Evolutionary conservation across 2,888 invertebrate species (phyloP).

Genomic region (Lasioglossum lativentre): DNA sequence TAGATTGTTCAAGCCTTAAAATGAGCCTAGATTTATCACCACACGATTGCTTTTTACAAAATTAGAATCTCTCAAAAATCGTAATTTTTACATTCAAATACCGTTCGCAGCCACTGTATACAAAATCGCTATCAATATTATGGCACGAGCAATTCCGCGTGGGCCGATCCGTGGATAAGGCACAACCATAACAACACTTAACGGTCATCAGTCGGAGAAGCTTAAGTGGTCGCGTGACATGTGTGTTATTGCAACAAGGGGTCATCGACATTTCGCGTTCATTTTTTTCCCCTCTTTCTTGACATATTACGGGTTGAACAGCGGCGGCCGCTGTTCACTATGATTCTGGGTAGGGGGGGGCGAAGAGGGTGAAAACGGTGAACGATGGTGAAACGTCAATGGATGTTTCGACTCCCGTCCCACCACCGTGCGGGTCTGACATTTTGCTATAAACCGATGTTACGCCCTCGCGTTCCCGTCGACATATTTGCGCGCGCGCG

Average conservation of each 20-base stretch:
- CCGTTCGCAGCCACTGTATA: background rate
- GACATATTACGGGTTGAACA: conserved; percentile 12
- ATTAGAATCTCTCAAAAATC: background rate
- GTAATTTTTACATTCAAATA: background rate
- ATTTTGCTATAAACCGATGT: conserved; percentile 15
- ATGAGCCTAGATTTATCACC: background rate
- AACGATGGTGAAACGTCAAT: conserved; percentile 14
- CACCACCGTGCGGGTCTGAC: background rate
- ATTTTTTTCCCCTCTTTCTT: conserved; percentile 12
- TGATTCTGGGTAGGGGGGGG: background rate
- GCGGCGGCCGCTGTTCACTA: background rate
- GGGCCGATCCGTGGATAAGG: background rate
- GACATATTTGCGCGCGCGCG: too few species aligned
- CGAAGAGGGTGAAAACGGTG: background rate
- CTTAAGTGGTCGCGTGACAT: conserved; percentile 15
- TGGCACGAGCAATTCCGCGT: background rate
- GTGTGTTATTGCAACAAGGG: conserved; percentile 18
- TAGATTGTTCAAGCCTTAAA: too few species aligned
- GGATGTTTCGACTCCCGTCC: conserved; percentile 8
- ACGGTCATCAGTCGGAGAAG: conserved; percentile 1
- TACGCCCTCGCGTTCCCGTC: background rate
- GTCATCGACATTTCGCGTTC: conserved; percentile 20
- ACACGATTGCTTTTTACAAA: too few species aligned
- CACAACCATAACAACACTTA: conserved; percentile 11
- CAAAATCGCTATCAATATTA: background rate